Evolutionary conservation across 2,113 vertebrate genomes (phyloP), one percentile per base, ranked within the genome.

Genomic region (Struthio camelus): DNA sequence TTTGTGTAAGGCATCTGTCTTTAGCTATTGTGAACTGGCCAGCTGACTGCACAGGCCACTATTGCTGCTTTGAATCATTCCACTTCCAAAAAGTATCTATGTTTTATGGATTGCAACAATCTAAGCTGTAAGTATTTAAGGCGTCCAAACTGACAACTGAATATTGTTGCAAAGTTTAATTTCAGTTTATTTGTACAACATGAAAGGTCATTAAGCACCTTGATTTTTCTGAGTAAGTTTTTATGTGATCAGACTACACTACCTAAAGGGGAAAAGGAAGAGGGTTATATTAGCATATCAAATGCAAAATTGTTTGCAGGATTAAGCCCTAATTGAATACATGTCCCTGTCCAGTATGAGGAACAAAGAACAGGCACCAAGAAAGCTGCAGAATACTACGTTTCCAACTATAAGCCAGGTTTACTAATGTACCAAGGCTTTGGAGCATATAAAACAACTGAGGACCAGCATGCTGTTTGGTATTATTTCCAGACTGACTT

Each of bases 401-500:
- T 77, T 93, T 85, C 40, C 71, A 91, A 19, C 46, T 23, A 6
- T 25, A 75, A 78, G 7, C 18, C 46, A 56, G 18, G 13, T 80
- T 93, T 30, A 91, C 71, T 58, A 85, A 82, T 40, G 18, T 4
- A 71, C 44, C 34, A 69, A 92, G 51, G 51, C 59, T 89, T 72
- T 58, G 76, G 36, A 94, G 54, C 32, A 38, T 22, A 67, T 54
- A 66, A 89, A 90, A 85, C 40, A 93, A 85, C 19, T 77, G 85
- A 87, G 36, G 76, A 85, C 50, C 71, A 88, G 69, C 50, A 90
- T 8, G 27, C 59, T 88, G 64, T 83, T 93, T 90, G 85, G 38
- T 80, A 84, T 54, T 86, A 71, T 73, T 71, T 93, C 76, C 80
- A 76, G 64, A 30, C 72, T 44, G 54, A 88, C 38, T 89, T 93